These are phyloP conservation scores for Lacerta viridis DNA, from an alignment of 2,797 vertebrate genomes.

Conservation along the genomic window DNA sequence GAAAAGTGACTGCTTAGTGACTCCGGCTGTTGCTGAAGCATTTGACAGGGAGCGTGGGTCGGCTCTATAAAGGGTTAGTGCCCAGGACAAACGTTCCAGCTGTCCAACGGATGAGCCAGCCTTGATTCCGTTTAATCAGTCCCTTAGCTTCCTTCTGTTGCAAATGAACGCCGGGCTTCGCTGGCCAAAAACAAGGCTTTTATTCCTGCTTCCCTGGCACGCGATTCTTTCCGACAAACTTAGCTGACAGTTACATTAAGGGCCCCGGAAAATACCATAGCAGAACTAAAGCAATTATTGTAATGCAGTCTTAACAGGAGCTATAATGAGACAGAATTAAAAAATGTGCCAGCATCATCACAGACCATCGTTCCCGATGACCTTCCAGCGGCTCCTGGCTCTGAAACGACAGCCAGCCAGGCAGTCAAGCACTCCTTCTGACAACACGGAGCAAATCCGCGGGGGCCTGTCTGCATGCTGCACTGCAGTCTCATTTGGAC, in stretches of 20 bases:
- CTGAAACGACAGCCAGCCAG: neutral
- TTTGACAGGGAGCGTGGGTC: neutral
- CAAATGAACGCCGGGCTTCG: neutral
- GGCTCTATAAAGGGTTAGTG: neutral
- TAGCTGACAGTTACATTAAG: constrained; percentile 78
- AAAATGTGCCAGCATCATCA: constrained; percentile 78
- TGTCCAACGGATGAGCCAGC: constrained; percentile 6
- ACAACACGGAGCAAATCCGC: constrained; percentile 11
- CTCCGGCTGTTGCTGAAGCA: neutral
- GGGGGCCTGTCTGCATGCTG: neutral
- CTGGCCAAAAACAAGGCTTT: constrained; percentile 18
- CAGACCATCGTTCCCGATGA: constrained; percentile 68
- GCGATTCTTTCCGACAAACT: constrained; percentile 62
- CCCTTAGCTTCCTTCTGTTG: constrained; percentile 30
- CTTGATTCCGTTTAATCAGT: constrained; percentile 35
- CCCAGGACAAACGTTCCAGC: constrained; percentile 23
- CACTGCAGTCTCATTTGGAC: neutral
- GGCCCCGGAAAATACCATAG: constrained; percentile 77
- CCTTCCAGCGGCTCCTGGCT: constrained; percentile 73
- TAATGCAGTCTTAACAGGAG: constrained; percentile 80
- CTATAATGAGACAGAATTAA: constrained; percentile 82
- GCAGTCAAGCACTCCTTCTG: neutral
- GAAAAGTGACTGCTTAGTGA: neutral
- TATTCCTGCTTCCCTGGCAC: constrained; percentile 51
- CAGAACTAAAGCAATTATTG: constrained; percentile 86